These are phyloP conservation scores for Phasia obesa DNA, from an alignment of 2,888 invertebrate species.

Conservation along the genomic window DNA sequence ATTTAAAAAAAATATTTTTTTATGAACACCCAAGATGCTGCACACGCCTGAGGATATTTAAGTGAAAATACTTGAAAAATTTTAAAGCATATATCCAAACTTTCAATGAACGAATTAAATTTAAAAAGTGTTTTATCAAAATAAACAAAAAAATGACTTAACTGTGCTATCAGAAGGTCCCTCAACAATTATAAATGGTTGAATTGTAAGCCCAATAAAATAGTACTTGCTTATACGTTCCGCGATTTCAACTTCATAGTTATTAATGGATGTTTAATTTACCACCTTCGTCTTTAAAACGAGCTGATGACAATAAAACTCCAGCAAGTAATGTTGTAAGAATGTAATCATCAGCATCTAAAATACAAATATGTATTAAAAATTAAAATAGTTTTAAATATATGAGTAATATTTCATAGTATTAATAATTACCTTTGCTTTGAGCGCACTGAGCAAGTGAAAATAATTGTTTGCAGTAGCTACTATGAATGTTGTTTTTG, in stretches of 20 bases:
- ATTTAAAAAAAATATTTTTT: constrained; percentile 19
- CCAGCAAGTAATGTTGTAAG: constrained; percentile 56
- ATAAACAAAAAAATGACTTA: constrained; percentile 58
- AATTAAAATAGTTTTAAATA: too few relatives aligned
- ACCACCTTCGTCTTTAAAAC: constrained; percentile 59
- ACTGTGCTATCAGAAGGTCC: constrained; percentile 46
- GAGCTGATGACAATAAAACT: constrained; percentile 51
- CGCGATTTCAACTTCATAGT: constrained; percentile 61
- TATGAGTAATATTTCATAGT: neutral
- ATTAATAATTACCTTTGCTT: constrained; percentile 18
- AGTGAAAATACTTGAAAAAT: constrained; percentile 11
- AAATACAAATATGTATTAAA: too few relatives aligned
- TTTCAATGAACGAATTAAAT: constrained; percentile 38
- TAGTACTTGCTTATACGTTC: too few relatives aligned
- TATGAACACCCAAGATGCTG: constrained; percentile 12
- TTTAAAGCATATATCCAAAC: neutral
- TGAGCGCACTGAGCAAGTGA: constrained; percentile 14
- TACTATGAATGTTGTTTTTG: constrained; percentile 10
- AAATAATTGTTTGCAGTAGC: constrained; percentile 4
- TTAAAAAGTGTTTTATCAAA: constrained; percentile 62
- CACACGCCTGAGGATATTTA: constrained; percentile 20
- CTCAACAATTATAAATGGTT: constrained; percentile 68
- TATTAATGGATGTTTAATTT: too few relatives aligned
- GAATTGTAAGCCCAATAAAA: constrained; percentile 67
- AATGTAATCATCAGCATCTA: constrained; percentile 53